phyloP scores from a whole-genome alignment of 2,797 vertebrate species.

The Tokudaia tokunoshimensis region DNA sequence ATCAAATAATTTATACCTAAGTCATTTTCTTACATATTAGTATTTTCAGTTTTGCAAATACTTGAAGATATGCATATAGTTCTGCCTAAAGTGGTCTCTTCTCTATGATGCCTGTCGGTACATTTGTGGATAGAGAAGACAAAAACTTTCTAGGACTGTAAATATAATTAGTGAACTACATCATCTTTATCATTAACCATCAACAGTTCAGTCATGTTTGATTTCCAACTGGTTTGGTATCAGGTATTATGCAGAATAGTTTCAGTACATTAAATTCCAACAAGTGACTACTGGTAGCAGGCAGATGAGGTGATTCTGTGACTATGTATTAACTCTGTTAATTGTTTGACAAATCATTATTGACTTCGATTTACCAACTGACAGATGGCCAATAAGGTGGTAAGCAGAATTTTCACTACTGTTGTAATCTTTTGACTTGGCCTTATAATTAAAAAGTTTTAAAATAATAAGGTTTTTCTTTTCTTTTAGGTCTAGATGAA shows the following conservation, averaged over 20 bases:
- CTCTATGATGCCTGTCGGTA: fast-evolving
- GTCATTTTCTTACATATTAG: not conserved
- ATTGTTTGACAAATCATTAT: slow-evolving; percentile 88
- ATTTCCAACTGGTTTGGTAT: slow-evolving; percentile 74
- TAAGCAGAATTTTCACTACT: slow-evolving; percentile 77
- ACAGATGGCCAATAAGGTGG: slow-evolving; percentile 86
- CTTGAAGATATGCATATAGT: too few relatives aligned
- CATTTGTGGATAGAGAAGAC: not conserved
- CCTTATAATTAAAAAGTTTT: slow-evolving; percentile 43
- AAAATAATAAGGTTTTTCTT: slow-evolving; percentile 8
- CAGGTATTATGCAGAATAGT: slow-evolving; percentile 76
- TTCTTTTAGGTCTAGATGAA: slow-evolving; percentile 24
- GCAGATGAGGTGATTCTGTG: slow-evolving; percentile 77
- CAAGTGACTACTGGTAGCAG: slow-evolving; percentile 71
- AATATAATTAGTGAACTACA: not conserved
- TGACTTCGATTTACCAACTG: slow-evolving; percentile 83
- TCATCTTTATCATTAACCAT: slow-evolving; percentile 74
- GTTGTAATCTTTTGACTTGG: slow-evolving; percentile 73
- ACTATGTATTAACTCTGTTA: slow-evolving; percentile 87
- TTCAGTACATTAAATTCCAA: slow-evolving; percentile 82
- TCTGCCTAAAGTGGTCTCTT: not conserved
- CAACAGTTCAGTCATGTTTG: slow-evolving; percentile 47
- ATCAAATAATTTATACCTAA: slow-evolving; percentile 10
- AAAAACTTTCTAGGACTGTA: not conserved
- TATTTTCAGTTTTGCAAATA: not conserved